phyloP scores from a whole-genome alignment of 2,113 vertebrate genomes.

The Pelecanus crispus region DNA sequence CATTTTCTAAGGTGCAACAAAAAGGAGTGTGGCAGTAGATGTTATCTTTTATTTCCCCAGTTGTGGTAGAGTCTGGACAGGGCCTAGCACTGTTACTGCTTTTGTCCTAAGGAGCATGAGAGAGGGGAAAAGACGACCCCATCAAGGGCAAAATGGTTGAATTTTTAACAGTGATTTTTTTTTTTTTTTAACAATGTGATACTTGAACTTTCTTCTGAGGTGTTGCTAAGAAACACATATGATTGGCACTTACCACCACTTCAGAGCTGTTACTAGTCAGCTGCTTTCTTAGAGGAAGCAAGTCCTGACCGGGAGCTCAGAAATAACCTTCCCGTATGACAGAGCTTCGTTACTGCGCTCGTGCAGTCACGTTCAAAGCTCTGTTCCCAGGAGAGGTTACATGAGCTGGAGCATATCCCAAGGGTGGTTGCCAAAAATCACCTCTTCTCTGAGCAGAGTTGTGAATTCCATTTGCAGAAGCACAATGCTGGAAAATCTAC shows the following conservation, averaged over 20 bases:
- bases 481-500: neutral
- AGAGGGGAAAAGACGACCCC: neutral
- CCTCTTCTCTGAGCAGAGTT: neutral
- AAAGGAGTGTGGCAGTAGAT: neutral
- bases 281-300: neutral
- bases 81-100: neutral
- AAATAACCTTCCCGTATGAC: rapidly evolving
- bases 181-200: neutral
- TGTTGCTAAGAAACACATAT: neutral
- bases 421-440: neutral
- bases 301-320: neutral
- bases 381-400: neutral
- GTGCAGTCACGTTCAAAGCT: rapidly evolving
- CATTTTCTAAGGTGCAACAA: neutral
- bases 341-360: rapidly evolving
- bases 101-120: neutral
- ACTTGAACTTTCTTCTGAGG: neutral
- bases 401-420: neutral
- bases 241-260: neutral
- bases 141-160: neutral
- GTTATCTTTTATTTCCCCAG: neutral
- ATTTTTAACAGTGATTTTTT: neutral
- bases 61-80: neutral
- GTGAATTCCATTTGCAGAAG: neutral
- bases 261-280: neutral